Percentiles rank a stretch among this genome's conserved stretches.
Conservation (phyloP, 92 coral and sea anemone genomes). For the Hydrozoanthus gracilis region DNA sequence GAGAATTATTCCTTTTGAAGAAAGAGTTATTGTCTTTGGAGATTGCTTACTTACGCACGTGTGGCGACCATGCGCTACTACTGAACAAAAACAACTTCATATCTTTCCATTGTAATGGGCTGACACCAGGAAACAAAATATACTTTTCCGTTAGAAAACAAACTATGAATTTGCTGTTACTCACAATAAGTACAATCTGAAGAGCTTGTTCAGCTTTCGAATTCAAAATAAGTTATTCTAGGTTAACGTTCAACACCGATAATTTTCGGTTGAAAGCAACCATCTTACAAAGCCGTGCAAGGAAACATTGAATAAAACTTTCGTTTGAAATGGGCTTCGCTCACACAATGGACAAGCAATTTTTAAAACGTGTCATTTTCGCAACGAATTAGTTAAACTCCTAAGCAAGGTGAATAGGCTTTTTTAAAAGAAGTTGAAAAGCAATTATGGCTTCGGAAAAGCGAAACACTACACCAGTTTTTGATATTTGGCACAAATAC, state of each 20-base stretch:
- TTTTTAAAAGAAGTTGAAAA: conserved; percentile 31
- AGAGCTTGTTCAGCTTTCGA: conserved; percentile 7
- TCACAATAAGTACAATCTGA: conserved; percentile 3
- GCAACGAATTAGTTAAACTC: conserved; percentile 37
- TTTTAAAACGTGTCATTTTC: conserved; percentile 33
- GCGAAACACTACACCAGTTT: conserved; percentile 5
- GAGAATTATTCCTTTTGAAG: conserved; percentile 37
- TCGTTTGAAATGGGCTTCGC: not conserved
- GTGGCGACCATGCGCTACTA: conserved; percentile 1
- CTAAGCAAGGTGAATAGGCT: conserved; percentile 33
- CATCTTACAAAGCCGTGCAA: not conserved
- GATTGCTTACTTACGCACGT: not conserved
- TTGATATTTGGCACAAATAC: conserved; percentile 1
- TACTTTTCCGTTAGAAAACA: conserved; percentile 45
- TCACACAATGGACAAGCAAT: conserved; percentile 13
- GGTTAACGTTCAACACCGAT: not conserved
- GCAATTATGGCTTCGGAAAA: conserved; percentile 29
- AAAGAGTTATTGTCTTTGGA: conserved; percentile 22
- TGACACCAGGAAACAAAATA: conserved; percentile 20
- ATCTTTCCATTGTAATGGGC: conserved; percentile 23
- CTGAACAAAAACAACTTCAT: conserved; percentile 23
- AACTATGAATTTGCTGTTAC: conserved; percentile 31
- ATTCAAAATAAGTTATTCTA: not conserved
- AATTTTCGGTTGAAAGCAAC: not conserved
- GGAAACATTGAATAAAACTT: not conserved